Base-by-base conservation (phyloP, 2,113 vertebrate genomes). In the Eurystomus gularis region DNA sequence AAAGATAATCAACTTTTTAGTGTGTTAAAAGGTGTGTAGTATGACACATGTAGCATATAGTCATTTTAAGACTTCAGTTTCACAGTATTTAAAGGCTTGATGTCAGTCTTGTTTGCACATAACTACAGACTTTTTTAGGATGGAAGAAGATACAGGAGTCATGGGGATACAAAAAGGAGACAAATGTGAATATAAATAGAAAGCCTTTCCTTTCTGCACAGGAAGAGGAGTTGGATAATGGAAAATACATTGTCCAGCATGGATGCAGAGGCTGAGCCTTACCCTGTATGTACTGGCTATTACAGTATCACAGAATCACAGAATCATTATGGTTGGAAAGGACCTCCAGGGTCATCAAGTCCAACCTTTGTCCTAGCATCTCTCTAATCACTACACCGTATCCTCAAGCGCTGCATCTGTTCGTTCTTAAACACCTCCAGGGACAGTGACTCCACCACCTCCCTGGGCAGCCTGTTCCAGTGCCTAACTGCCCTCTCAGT, bases 101-200 rank as follows among this genome's bases (percentile, higher is more conserved):
- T 4, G 2, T 42, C 16, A 44, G 20, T 55, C 61, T 39, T 60
- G 8, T 68, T 79, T 76, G 23, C 4, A 6, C 18, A 44, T 87
- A 72, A 11, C 12, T 81, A 13, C 19, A 69, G 39, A 48, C 15
- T 77, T 69, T 9, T 61, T 84, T 29, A 46, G 18, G 13, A 12
- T 6, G 62, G 19, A 82, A 76, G 90, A 68, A 87, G 11, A 39
- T 66, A 55, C 2, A 78, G 86, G 94, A 96, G 82, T 82, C 37
- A 52, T 69, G 88, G 96, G 90, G 96, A 93, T 86, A 69, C 35
- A 88, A 72, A 93, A 80, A 86, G 3, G 26, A 83, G 40, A 65
- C 23, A 80, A 86, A 81, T 90, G 40, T 62, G 25, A 92, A 48
- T 51, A 93, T 48, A 23, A 68, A 39, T 33, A 69, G 65, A 82